Conservation (phyloP, 2,888 invertebrate genomes). For the Drosophila koepferae region DNA sequence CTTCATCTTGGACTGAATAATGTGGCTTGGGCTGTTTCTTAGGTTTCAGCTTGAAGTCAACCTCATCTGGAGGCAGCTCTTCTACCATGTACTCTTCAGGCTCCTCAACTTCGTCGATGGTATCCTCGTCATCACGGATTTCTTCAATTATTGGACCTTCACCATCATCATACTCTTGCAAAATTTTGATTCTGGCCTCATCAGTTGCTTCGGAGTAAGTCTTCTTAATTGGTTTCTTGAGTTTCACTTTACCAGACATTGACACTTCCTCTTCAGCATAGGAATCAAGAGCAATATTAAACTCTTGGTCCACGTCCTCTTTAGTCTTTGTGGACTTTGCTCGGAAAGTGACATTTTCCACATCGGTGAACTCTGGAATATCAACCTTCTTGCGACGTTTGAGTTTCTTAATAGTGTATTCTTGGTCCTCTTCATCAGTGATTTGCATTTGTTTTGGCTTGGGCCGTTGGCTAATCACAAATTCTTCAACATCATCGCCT, state of each 20-base stretch:
- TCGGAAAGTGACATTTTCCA: constrained; percentile 92
- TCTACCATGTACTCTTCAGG: constrained; percentile 87
- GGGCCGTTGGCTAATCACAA: constrained; percentile 86
- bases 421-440: constrained; percentile 88
- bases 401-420: constrained; percentile 91
- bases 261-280: constrained; percentile 95
- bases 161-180: constrained; percentile 87
- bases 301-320: constrained; percentile 95
- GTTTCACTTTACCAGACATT: constrained; percentile 92
- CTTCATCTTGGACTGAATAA: constrained; percentile 87
- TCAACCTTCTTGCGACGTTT: constrained; percentile 89
- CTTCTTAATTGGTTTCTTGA: constrained; percentile 90
- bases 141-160: constrained; percentile 87
- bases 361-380: constrained; percentile 90
- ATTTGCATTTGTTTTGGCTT: constrained; percentile 86
- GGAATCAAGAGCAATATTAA: constrained; percentile 93
- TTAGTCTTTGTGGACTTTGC: constrained; percentile 91
- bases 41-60: constrained; percentile 86
- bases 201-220: constrained; percentile 92
- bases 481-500: constrained; percentile 86
- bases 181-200: constrained; percentile 90
- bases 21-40: constrained; percentile 85
- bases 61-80: constrained; percentile 86
- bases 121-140: constrained; percentile 87
- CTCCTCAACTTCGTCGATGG: constrained; percentile 86